Evolutionary conservation across 1,140 invertebrate species (phyloP).

Genomic region (Zaprionus camerounensis): DNA sequence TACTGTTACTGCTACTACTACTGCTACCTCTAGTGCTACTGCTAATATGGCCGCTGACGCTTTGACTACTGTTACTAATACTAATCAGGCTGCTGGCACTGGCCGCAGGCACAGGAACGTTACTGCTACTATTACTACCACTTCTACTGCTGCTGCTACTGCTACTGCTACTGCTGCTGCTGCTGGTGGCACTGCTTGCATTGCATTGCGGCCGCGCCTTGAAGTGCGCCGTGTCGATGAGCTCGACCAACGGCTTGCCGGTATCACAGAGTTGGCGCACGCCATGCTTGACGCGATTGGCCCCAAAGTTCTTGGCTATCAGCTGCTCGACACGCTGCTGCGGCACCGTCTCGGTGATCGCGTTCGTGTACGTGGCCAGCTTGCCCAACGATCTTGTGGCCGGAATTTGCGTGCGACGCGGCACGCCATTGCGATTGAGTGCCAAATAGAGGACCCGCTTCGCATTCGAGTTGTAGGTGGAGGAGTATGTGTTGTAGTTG

Average conservation of each 20-base stretch:
- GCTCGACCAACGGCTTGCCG: conserved; percentile 80
- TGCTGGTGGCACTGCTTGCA: conserved; percentile 40
- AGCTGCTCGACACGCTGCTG: conserved; percentile 85
- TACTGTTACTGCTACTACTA: conserved; percentile 29
- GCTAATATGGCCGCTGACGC: too few species aligned
- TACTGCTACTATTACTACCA: conserved; percentile 65
- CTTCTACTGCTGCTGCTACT: conserved; percentile 49
- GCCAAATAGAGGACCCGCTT: conserved; percentile 91
- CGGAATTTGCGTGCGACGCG: conserved; percentile 89
- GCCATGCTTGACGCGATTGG: conserved; percentile 84
- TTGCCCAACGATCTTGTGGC: conserved; percentile 88
- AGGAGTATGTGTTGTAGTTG: conserved; percentile 94
- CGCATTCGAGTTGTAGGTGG: conserved; percentile 89
- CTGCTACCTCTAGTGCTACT: conserved; percentile 54
- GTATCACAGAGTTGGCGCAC: conserved; percentile 84
- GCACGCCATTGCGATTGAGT: conserved; percentile 89
- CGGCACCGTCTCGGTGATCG: conserved; percentile 88
- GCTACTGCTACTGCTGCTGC: conserved; percentile 41
- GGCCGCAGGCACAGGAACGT: conserved; percentile 74
- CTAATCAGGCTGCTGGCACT: conserved; percentile 75
- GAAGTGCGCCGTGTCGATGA: conserved; percentile 72
- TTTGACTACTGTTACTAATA: conserved; percentile 73
- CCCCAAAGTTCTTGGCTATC: conserved; percentile 82
- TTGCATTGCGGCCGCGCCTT: conserved; percentile 72
- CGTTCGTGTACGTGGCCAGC: conserved; percentile 89